Conservation (phyloP, 1,140 invertebrate genomes). For the Sycophila sp. region DNA sequence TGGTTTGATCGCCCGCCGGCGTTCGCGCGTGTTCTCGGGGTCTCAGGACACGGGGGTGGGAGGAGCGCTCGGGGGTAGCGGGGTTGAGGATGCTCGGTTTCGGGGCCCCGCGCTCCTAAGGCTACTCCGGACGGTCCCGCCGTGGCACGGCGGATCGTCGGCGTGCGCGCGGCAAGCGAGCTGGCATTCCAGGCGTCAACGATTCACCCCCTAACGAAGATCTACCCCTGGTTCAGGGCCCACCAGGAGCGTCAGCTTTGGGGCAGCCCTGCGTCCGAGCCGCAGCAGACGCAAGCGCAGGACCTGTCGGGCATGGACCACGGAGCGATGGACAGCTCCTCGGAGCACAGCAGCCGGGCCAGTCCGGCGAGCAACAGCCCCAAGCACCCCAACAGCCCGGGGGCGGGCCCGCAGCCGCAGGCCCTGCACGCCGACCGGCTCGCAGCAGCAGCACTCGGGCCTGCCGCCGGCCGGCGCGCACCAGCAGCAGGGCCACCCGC, state of each 20-base stretch:
- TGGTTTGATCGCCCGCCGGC: background rate
- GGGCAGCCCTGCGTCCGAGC: conserved; percentile 7
- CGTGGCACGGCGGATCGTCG: conserved; percentile 1
- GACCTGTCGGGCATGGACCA: conserved; percentile 53
- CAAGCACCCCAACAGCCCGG: conserved; percentile 41
- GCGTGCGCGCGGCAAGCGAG: too few relatives aligned
- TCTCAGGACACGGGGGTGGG: background rate
- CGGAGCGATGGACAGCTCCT: conserved; percentile 74
- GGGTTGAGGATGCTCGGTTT: background rate
- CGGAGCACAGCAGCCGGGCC: conserved; percentile 64
- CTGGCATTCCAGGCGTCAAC: conserved; percentile 23
- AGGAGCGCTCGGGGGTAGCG: background rate
- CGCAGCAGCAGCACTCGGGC: conserved; percentile 62
- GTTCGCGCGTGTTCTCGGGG: background rate
- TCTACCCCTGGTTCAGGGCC: conserved; percentile 39
- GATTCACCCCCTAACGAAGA: conserved; percentile 39
- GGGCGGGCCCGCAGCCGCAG: conserved; percentile 49
- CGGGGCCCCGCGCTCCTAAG: conserved; percentile 11
- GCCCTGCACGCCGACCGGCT: conserved; percentile 52
- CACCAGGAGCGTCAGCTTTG: conserved; percentile 36
- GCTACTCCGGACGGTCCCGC: conserved; percentile 4
- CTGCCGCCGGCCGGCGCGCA: conserved; percentile 60
- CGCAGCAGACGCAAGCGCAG: background rate
- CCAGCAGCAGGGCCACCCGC: conserved; percentile 59
- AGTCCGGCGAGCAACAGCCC: conserved; percentile 54